phyloP scores from a whole-genome alignment of 2,113 vertebrate species.

The Cacatua alba region DNA sequence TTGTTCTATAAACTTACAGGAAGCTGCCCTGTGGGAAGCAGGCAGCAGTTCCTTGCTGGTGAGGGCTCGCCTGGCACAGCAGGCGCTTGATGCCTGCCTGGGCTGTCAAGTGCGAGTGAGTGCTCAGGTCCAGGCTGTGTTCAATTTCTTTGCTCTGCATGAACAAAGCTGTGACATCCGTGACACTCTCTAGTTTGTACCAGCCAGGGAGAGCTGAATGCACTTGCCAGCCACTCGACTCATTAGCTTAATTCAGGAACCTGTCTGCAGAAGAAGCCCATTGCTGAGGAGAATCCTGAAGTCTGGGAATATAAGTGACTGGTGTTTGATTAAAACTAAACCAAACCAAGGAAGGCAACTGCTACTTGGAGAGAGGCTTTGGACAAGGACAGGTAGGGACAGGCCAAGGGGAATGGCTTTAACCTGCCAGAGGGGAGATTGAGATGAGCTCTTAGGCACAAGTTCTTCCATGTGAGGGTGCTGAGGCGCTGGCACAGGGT shows the following conservation, averaged over 20 bases:
- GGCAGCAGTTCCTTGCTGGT: not conserved
- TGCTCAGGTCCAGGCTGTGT: not conserved
- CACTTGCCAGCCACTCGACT: not conserved
- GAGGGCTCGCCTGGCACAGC: accelerated
- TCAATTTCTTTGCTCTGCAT: not conserved
- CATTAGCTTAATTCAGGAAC: not conserved
- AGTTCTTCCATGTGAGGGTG: too few relatives aligned
- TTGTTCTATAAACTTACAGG: not conserved
- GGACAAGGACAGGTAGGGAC: not conserved
- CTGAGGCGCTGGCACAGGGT: not conserved
- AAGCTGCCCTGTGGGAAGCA: not conserved
- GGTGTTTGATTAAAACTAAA: not conserved
- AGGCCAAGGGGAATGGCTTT: not conserved
- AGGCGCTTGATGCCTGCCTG: not conserved
- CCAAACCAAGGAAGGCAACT: not conserved
- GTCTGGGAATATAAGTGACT: not conserved
- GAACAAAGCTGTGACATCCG: not conserved
- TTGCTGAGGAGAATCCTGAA: not conserved
- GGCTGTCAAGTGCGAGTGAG: accelerated
- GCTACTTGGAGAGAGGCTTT: not conserved
- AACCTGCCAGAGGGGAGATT: not conserved
- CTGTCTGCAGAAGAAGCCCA: not conserved
- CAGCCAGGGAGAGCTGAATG: not conserved
- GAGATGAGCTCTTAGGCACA: not conserved
- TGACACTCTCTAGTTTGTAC: not conserved